A percentile compares a stretch with the other conserved stretches of the same genome.
Conservation (phyloP, 2,888 invertebrate genomes). For the Creontiades dilutus region DNA sequence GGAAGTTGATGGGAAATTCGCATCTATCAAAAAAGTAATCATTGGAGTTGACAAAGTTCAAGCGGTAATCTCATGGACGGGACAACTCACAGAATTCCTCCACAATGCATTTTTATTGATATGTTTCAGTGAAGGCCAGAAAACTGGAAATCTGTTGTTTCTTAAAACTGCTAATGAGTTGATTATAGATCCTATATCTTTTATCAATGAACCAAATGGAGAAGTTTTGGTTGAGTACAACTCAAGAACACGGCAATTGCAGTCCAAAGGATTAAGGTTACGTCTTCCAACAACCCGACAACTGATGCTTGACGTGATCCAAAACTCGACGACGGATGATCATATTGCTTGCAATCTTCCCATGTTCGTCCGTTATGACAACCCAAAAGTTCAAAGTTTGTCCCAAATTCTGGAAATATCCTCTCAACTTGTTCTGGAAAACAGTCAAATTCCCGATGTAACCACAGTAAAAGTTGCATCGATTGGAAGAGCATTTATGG, state of each 20-base stretch:
- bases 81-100: slow-evolving; percentile 60
- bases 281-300: not conserved
- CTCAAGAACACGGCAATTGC: not conserved
- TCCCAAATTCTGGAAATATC: not conserved
- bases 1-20: slow-evolving; percentile 33
- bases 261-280: slow-evolving; percentile 43
- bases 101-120: slow-evolving; percentile 55
- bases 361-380: not conserved
- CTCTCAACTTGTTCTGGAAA: slow-evolving; percentile 45
- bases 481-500: not conserved
- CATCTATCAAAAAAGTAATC: slow-evolving; percentile 8
- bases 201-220: not conserved
- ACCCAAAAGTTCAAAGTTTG: not conserved
- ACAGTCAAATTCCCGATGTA: not conserved
- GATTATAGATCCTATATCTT: slow-evolving; percentile 30
- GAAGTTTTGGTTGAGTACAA: slow-evolving; percentile 58
- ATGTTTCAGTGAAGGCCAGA: slow-evolving; percentile 27
- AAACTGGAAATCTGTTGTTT: not conserved
- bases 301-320: not conserved
- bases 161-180: slow-evolving; percentile 14
- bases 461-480: not conserved
- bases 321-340: not conserved
- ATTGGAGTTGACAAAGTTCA: slow-evolving; percentile 10
- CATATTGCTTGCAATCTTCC: not conserved
- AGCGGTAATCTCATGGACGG: slow-evolving; percentile 67